Percentiles rank a stretch among this genome's conserved stretches.
Conservation (phyloP, 2,113 vertebrate species). For the Heterotis niloticus region DNA sequence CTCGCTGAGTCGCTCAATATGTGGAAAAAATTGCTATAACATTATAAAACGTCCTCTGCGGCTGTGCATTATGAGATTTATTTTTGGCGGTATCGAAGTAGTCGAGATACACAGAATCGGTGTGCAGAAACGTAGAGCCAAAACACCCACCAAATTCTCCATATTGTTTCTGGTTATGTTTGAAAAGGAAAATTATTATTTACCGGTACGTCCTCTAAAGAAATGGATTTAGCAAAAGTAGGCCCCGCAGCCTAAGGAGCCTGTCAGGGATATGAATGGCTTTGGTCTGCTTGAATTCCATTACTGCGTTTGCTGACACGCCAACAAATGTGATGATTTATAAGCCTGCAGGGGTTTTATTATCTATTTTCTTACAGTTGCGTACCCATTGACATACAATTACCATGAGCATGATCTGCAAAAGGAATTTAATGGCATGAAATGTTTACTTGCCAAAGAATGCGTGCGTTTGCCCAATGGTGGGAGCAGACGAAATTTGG, state of each 20-base stretch:
- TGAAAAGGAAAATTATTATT: constrained; percentile 12
- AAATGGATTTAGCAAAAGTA: constrained; percentile 22
- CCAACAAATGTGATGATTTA: constrained; percentile 28
- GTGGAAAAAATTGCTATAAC: too few species aligned
- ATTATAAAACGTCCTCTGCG: not conserved
- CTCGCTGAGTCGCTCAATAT: too few species aligned
- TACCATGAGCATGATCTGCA: constrained; percentile 23
- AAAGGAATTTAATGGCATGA: constrained; percentile 15
- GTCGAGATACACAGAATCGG: not conserved
- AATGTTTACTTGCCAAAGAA: not conserved
- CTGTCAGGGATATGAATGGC: constrained; percentile 29
- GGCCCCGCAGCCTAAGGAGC: not conserved
- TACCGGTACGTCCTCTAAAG: not conserved
- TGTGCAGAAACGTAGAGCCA: not conserved
- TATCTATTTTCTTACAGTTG: constrained; percentile 27
- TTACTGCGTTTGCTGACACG: constrained; percentile 27
- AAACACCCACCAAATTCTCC: not conserved
- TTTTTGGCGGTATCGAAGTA: not conserved
- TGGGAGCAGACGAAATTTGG: not conserved
- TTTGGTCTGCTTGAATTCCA: constrained; percentile 27
- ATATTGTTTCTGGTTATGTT: not conserved
- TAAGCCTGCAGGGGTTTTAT: constrained; percentile 27
- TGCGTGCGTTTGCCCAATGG: not conserved
- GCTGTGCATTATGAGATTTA: not conserved
- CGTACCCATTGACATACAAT: constrained; percentile 22